A percentile compares a stretch with the other conserved stretches of the same genome.
phyloP scores from a whole-genome alignment of 2,888 invertebrate species.

The Apeira syringaria region DNA sequence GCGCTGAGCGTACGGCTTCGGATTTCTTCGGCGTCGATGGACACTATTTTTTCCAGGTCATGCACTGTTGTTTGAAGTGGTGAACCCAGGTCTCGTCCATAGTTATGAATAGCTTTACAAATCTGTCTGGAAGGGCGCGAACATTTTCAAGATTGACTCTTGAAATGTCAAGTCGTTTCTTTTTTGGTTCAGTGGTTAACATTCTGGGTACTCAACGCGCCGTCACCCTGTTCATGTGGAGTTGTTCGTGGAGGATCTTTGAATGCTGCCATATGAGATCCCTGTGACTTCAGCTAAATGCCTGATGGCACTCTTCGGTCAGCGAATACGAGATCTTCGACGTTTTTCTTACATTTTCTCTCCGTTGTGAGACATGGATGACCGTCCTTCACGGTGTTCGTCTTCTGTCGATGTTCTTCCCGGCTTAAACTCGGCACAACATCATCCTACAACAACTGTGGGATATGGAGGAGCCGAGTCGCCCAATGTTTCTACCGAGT shows the following conservation, averaged over 20 bases:
- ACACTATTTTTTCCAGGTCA: too few relatives aligned
- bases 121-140: not conserved
- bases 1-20: not conserved
- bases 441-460: not conserved
- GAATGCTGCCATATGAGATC: not conserved
- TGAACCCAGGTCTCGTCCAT: not conserved
- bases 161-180: not conserved
- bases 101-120: not conserved
- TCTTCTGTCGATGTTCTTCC: not conserved
- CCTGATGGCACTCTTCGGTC: not conserved
- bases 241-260: not conserved
- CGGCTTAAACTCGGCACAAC: not conserved
- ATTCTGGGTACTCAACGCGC: not conserved
- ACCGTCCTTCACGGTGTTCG: not conserved
- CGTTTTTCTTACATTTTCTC: not conserved
- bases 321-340: not conserved
- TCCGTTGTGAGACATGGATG: not conserved
- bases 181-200: not conserved
- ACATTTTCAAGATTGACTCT: not conserved
- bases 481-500: not conserved
- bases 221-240: not conserved
- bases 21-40: not conserved
- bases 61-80: not conserved
- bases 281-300: not conserved
- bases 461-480: not conserved